phyloP scores from a whole-genome alignment of 30 jellyfish, hydroid and myxozoan genomes.

The Turritopsis rubra region DNA sequence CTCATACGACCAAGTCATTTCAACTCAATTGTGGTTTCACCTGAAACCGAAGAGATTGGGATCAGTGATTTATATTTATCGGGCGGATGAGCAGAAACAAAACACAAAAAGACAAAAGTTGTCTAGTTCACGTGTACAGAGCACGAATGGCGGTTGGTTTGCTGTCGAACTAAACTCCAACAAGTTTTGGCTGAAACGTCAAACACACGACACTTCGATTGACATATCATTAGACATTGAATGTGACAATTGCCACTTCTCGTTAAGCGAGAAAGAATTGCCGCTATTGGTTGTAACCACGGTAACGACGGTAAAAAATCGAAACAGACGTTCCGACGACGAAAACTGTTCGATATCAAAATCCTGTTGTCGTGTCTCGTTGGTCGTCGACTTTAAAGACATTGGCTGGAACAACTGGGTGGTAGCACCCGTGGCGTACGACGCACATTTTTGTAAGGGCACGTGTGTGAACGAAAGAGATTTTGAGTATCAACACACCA shows the following conservation, averaged over 20 bases:
- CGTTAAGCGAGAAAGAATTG: neutral
- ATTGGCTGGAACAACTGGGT: conserved; percentile 17
- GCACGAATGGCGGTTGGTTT: neutral
- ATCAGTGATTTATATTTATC: neutral
- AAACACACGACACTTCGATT: neutral
- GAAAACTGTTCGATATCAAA: neutral
- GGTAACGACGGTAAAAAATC: neutral
- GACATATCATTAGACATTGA: conserved; percentile 2
- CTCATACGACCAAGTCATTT: neutral
- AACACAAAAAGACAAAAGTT: neutral
- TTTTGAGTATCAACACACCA: neutral
- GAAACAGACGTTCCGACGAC: conserved; percentile 13
- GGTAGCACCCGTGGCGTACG: neutral
- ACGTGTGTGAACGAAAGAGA: neutral
- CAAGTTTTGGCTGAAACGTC: neutral
- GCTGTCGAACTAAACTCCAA: neutral
- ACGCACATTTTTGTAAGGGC: conserved; percentile 2
- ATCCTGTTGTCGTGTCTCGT: neutral
- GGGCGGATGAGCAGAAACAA: neutral
- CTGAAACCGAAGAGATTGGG: neutral
- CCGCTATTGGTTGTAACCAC: neutral
- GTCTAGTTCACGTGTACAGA: neutral
- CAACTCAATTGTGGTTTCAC: conserved; percentile 5
- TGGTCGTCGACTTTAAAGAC: conserved; percentile 1
- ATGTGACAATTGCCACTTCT: neutral